Percentiles rank a stretch among this genome's conserved stretches.
Evolutionary conservation across 2,113 vertebrate species (phyloP).

Genomic region (Salvelinus namaycush): DNA sequence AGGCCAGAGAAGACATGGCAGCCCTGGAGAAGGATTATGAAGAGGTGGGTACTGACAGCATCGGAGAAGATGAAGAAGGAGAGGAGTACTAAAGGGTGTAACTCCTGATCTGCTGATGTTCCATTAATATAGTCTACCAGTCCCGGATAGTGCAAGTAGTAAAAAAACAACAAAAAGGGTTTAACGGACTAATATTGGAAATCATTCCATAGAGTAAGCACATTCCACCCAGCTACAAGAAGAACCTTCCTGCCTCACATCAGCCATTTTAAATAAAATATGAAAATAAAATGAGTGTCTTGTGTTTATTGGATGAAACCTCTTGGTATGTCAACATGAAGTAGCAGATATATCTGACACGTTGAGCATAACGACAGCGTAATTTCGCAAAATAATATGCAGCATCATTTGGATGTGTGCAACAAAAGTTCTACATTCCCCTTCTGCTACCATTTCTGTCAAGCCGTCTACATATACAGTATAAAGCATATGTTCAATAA

Average conservation of each 20-base stretch:
- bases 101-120: not conserved
- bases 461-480: no score
- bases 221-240: conserved; percentile 22
- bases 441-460: no score
- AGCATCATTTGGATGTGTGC: no score
- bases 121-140: not conserved
- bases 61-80: conserved; percentile 44
- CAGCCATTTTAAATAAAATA: not conserved
- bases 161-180: conserved; percentile 2
- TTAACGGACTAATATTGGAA: not conserved
- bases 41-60: conserved; percentile 40
- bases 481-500: no score
- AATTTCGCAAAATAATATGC: not conserved
- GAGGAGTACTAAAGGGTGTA: conserved; percentile 35
- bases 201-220: conserved; percentile 12
- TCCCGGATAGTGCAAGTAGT: conserved; percentile 6
- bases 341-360: not conserved
- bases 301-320: not conserved
- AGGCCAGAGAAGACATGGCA: conserved; percentile 49
- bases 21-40: conserved; percentile 48
- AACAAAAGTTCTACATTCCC: no score
- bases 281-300: not conserved
- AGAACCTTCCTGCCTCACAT: not conserved
- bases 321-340: not conserved
- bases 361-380: no score